phyloP scores from a whole-genome alignment of 2,888 invertebrate genomes.

The Euspilapteryx auroguttella region DNA sequence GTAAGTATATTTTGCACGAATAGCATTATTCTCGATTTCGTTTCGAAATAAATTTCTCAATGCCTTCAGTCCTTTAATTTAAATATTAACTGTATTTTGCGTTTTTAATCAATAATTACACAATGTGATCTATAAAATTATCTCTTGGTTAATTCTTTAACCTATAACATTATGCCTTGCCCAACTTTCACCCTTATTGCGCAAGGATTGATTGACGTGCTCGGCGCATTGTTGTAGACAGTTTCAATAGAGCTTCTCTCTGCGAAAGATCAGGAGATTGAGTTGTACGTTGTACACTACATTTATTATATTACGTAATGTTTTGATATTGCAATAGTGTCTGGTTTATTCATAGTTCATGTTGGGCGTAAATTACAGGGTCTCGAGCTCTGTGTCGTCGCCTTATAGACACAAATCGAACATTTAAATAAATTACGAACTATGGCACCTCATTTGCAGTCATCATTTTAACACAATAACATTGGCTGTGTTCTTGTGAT shows the following conservation, averaged over 20 bases:
- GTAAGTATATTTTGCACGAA: too few relatives aligned
- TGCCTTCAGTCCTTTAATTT: too few relatives aligned
- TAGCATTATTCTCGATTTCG: too few relatives aligned
- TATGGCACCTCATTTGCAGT: neutral
- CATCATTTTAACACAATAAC: too few relatives aligned
- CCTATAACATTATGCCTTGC: too few relatives aligned
- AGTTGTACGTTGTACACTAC: constrained; percentile 19
- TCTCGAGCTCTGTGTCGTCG: too few relatives aligned
- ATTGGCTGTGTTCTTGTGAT: too few relatives aligned
- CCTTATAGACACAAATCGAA: neutral
- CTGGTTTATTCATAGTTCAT: neutral
- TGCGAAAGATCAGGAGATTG: constrained; percentile 39
- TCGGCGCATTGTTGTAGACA: constrained; percentile 31
- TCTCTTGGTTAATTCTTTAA: too few relatives aligned
- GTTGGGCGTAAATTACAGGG: neutral
- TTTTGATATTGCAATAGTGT: neutral
- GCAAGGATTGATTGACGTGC: constrained; percentile 43
- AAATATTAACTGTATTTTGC: too few relatives aligned
- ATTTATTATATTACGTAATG: neutral
- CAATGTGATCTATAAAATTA: too few relatives aligned
- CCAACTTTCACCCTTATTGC: constrained; percentile 34
- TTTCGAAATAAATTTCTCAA: too few relatives aligned
- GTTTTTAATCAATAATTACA: too few relatives aligned
- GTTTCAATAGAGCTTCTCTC: constrained; percentile 23
- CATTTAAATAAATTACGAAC: neutral